Conservation (phyloP, 2,113 vertebrate species). For the Riparia riparia region DNA sequence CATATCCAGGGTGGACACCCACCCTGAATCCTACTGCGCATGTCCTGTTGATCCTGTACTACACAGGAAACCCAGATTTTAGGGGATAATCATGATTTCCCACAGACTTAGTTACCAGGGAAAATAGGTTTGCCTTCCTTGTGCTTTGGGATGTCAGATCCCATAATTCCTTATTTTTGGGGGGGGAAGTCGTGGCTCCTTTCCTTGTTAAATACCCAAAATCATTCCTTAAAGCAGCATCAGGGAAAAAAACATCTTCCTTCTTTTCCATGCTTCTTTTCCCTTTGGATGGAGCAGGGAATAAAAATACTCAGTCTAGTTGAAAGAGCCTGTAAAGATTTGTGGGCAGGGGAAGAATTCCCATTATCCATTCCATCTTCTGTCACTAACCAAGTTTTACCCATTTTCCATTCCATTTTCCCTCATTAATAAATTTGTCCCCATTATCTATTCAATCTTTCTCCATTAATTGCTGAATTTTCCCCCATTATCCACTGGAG, state of each 20-base stretch:
- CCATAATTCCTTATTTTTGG: not conserved
- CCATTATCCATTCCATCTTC: not conserved
- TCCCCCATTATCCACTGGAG: not conserved
- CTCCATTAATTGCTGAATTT: not conserved
- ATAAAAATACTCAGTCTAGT: not conserved
- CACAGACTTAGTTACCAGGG: not conserved
- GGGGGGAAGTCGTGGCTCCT: not conserved
- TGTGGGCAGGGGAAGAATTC: not conserved
- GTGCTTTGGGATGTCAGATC: not conserved
- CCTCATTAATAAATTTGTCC: not conserved
- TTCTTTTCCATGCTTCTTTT: not conserved
- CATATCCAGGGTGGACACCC: accelerated
- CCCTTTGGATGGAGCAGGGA: not conserved
- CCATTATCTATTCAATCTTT: not conserved
- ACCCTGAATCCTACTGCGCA: accelerated
- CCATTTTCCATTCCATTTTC: not conserved
- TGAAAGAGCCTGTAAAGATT: not conserved
- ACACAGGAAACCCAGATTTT: accelerated
- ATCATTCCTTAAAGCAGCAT: not conserved
- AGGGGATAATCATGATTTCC: accelerated
- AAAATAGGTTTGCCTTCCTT: not conserved
- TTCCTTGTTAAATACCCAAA: not conserved
- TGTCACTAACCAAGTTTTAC: not conserved
- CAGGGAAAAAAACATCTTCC: not conserved
- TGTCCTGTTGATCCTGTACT: accelerated